Percentiles rank a stretch among this genome's conserved stretches.
Conservation (phyloP, 30 jellyfish, hydroid and myxozoan genomes). For the Hydractinia echinata region DNA sequence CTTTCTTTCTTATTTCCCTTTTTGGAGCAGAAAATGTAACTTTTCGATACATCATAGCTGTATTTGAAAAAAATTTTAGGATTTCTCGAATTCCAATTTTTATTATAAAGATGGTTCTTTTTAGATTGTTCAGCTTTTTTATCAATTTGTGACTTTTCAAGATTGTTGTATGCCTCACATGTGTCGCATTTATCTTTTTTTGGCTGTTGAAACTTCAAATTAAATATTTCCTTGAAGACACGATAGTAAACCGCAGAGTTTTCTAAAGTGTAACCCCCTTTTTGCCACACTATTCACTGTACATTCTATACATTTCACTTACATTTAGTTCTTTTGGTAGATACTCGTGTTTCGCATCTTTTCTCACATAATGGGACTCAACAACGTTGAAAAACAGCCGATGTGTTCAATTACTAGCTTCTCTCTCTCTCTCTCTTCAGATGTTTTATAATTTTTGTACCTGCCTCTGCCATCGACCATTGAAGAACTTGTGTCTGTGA, state of each 20-base stretch:
- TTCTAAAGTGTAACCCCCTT: constrained; percentile 7
- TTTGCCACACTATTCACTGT: constrained; percentile 8
- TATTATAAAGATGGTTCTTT: too few species aligned
- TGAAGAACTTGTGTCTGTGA: not conserved
- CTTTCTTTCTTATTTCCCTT: too few species aligned
- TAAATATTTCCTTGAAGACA: not conserved
- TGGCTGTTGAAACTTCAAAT: constrained; percentile 21
- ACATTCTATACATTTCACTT: constrained; percentile 22
- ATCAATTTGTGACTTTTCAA: too few species aligned
- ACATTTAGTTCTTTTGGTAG: constrained; percentile 13
- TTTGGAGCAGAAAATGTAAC: too few species aligned
- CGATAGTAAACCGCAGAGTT: not conserved
- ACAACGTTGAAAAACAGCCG: constrained; percentile 4
- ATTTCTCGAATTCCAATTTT: too few species aligned
- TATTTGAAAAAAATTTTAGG: too few species aligned
- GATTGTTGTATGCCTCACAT: not conserved
- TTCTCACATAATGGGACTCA: constrained; percentile 26
- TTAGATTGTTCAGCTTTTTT: too few species aligned
- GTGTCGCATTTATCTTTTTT: constrained; percentile 17
- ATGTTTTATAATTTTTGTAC: not conserved
- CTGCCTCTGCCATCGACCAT: not conserved
- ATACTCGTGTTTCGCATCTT: constrained; percentile 2
- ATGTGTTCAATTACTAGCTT: constrained; percentile 21
- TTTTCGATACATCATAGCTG: too few species aligned
- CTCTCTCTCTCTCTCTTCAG: not conserved